Evolutionary conservation across 1,140 invertebrate genomes (phyloP).

Genomic region (Penaeus vannamei): DNA sequence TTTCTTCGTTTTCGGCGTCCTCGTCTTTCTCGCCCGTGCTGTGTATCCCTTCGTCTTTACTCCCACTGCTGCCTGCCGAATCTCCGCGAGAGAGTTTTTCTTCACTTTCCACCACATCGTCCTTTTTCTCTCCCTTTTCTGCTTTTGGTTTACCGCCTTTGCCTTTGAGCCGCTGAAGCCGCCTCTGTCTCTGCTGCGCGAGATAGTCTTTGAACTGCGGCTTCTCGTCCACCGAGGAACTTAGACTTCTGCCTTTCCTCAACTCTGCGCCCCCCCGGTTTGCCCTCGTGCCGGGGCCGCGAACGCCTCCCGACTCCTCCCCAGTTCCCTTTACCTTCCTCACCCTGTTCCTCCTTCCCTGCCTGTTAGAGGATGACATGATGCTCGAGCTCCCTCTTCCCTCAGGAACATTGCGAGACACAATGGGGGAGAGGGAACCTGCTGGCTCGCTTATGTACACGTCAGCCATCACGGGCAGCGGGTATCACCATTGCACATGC

Average conservation of each 20-base stretch:
- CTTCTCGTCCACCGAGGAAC: not conserved
- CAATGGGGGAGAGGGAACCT: no score
- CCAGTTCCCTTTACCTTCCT: no score
- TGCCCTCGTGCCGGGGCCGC: not conserved
- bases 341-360: no score
- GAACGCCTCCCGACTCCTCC: no score
- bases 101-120: not conserved
- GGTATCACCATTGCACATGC: no score
- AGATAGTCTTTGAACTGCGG: not conserved
- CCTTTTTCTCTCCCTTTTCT: not conserved
- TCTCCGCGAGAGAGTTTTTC: not conserved
- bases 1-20: conserved; percentile 9
- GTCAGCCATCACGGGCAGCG: no score
- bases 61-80: not conserved
- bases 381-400: no score
- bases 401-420: no score
- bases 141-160: not conserved
- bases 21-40: conserved; percentile 4
- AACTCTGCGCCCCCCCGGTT: not conserved
- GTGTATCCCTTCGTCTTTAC: conserved; percentile 9
- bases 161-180: not conserved
- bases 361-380: no score
- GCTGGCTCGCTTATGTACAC: no score
- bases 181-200: not conserved
- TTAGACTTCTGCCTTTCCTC: not conserved